phyloP scores from a whole-genome alignment of 1,140 invertebrate species.

The Euglossa dilemma region DNA sequence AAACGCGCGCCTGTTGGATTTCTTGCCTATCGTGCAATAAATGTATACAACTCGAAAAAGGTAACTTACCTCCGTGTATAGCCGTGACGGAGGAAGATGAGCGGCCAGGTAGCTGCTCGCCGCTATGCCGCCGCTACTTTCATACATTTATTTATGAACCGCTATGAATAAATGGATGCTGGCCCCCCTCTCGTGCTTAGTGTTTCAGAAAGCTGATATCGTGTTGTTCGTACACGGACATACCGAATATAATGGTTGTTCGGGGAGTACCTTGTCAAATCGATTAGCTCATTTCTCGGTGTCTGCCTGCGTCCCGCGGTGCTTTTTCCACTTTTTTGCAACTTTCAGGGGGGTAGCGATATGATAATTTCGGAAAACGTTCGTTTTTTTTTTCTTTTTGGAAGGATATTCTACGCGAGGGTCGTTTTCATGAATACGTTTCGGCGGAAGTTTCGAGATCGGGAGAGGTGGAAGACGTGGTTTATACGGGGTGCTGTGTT shows the following conservation, averaged over 20 bases:
- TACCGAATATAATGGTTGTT: slow-evolving; percentile 75
- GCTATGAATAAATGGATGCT: slow-evolving; percentile 82
- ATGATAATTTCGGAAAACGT: background rate
- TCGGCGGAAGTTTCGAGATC: too few species aligned
- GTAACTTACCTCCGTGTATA: slow-evolving; percentile 46
- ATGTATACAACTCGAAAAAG: slow-evolving; percentile 67
- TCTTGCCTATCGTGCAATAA: slow-evolving; percentile 68
- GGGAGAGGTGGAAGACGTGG: too few species aligned
- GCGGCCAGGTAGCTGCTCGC: slow-evolving; percentile 62
- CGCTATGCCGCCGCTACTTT: slow-evolving; percentile 66
- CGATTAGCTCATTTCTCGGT: slow-evolving; percentile 59
- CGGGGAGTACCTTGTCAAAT: slow-evolving; percentile 71
- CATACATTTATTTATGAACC: slow-evolving; percentile 82
- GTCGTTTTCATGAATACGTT: too few species aligned
- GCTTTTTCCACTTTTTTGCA: background rate
- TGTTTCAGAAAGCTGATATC: slow-evolving; percentile 72
- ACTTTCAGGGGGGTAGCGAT: too few species aligned
- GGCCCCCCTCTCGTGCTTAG: slow-evolving; percentile 71
- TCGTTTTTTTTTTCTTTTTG: background rate
- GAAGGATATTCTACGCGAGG: too few species aligned
- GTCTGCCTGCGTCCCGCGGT: slow-evolving; percentile 25
- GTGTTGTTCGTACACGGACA: slow-evolving; percentile 74
- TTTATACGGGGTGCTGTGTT: too few species aligned
- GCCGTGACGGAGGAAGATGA: slow-evolving; percentile 58
- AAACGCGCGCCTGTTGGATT: slow-evolving; percentile 61